A percentile compares a stretch with the other conserved stretches of the same genome.
Conservation (phyloP, 2,888 invertebrate species). For the Pardosa pseudoannulata region DNA sequence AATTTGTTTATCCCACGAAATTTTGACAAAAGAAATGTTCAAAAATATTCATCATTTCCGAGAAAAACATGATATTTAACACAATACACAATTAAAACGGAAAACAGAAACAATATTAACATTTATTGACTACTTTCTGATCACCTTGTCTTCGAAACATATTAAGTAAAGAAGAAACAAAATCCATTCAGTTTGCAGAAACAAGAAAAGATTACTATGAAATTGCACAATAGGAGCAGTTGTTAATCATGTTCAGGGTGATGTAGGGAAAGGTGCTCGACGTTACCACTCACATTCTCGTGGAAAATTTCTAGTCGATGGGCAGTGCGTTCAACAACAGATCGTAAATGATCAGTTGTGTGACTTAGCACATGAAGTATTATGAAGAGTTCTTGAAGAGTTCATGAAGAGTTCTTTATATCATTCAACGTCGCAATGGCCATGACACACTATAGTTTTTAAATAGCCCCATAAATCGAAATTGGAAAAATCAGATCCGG, state of each 20-base stretch:
- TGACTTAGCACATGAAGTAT: not conserved
- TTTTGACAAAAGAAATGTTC: not conserved
- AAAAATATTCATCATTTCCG: too few relatives aligned
- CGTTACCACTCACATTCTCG: not conserved
- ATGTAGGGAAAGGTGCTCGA: constrained; percentile 23
- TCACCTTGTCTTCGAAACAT: constrained; percentile 9
- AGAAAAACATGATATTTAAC: constrained; percentile 21
- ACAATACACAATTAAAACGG: not conserved
- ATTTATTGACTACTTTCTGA: not conserved
- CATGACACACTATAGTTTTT: not conserved
- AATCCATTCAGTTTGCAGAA: constrained; percentile 8
- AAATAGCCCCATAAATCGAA: not conserved
- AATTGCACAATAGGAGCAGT: constrained; percentile 8
- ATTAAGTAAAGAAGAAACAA: constrained; percentile 13
- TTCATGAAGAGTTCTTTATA: constrained; percentile 1
- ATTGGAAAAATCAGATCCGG: constrained; percentile 5
- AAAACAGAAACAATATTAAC: constrained; percentile 19
- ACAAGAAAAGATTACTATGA: constrained; percentile 3
- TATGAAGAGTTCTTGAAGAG: too few relatives aligned
- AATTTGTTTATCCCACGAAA: too few relatives aligned
- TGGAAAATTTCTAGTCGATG: constrained; percentile 14
- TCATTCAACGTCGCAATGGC: not conserved
- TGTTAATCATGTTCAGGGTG: constrained; percentile 18
- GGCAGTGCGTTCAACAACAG: constrained; percentile 16
- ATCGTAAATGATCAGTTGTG: constrained; percentile 25